A percentile compares a stretch with the other conserved stretches of the same genome.
Conservation (phyloP, 2,888 invertebrate species). For the Enchytraeus crypticus region DNA sequence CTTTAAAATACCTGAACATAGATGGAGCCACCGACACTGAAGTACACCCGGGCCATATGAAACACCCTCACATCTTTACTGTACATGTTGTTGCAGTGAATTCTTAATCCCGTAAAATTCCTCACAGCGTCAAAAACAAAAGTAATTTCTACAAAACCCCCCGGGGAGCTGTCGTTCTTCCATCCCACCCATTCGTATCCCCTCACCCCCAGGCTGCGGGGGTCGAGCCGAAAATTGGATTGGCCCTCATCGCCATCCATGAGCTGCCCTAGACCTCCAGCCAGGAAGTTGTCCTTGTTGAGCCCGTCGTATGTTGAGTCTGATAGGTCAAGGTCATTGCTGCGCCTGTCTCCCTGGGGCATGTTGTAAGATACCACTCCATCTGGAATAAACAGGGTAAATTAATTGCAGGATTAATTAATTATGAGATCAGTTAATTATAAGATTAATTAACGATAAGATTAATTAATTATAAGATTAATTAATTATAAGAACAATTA, state of each 20-base stretch:
- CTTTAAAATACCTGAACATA: no score
- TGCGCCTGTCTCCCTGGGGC: constrained; percentile 76
- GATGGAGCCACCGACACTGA: no score
- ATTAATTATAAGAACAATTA: neutral
- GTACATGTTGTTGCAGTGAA: constrained; percentile 77
- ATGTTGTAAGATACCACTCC: constrained; percentile 76
- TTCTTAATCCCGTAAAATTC: constrained; percentile 72
- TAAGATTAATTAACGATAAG: neutral
- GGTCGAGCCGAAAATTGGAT: constrained; percentile 62
- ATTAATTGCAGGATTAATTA: neutral
- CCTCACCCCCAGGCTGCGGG: constrained; percentile 55
- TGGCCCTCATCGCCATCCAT: constrained; percentile 70
- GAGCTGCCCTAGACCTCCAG: constrained; percentile 73
- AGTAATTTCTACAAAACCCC: constrained; percentile 61
- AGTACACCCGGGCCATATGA: constrained; percentile 67
- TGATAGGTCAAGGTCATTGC: constrained; percentile 69
- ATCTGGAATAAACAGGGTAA: constrained; percentile 57
- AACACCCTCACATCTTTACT: constrained; percentile 77
- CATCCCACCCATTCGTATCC: constrained; percentile 84
- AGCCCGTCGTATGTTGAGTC: constrained; percentile 77
- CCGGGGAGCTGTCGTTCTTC: constrained; percentile 58
- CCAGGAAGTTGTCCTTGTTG: constrained; percentile 54
- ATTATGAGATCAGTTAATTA: neutral
- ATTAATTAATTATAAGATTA: neutral
- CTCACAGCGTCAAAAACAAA: constrained; percentile 81